A percentile compares a stretch with the other conserved stretches of the same genome.
Evolutionary conservation across 1,140 invertebrate species (phyloP).

Genomic region (Riptortus pedestris): DNA sequence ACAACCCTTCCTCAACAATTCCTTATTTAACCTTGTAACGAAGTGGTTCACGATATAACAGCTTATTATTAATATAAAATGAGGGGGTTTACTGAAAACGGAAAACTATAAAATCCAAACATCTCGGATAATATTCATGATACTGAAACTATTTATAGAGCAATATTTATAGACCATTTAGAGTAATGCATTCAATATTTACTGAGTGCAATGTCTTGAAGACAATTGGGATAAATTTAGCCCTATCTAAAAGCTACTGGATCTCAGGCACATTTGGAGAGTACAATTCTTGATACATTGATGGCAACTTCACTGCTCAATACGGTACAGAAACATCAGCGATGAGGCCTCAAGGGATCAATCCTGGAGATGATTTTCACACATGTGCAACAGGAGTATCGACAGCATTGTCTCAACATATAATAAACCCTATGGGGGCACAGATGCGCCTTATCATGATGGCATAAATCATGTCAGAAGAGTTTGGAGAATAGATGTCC

Average conservation of each 20-base stretch:
- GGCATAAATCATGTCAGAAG: background rate
- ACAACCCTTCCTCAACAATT: no score
- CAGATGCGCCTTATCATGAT: background rate
- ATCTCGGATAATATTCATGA: no score
- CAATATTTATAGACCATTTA: no score
- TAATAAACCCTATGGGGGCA: background rate
- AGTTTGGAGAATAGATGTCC: background rate
- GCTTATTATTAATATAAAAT: no score
- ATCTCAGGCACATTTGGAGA: background rate
- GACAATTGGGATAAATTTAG: background rate
- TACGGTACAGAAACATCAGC: constrained; percentile 3
- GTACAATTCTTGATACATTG: background rate
- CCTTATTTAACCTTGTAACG: no score
- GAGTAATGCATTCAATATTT: background rate
- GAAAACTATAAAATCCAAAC: no score
- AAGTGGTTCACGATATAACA: no score
- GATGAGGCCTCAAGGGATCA: background rate
- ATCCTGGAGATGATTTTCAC: background rate
- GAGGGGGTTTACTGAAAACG: no score
- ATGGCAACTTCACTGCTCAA: background rate
- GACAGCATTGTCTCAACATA: background rate
- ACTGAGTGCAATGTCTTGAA: background rate
- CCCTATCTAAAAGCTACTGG: background rate
- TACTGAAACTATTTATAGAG: no score
- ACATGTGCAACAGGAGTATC: background rate